Evolutionary conservation across 2,888 invertebrate species (phyloP).

Genomic region (Synergus umbraculus): DNA sequence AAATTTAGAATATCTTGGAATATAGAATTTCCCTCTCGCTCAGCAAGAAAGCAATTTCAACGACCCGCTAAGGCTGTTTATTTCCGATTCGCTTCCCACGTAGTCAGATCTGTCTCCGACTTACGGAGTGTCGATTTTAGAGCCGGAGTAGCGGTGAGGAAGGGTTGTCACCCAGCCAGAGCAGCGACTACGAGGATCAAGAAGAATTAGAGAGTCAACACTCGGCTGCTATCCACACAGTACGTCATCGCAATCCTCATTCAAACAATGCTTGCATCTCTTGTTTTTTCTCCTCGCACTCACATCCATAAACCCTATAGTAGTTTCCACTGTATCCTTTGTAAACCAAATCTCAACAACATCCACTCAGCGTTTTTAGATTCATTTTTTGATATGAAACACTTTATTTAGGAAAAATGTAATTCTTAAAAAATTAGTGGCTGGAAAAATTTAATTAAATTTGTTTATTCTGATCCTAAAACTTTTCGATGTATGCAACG

Average conservation of each 20-base stretch:
- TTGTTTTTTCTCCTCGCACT: constrained; percentile 43
- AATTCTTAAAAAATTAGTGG: not conserved
- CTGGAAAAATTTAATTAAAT: not conserved
- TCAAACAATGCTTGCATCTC: constrained; percentile 50
- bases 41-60: constrained; percentile 40
- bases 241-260: constrained; percentile 76
- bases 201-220: constrained; percentile 82
- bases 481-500: constrained; percentile 21
- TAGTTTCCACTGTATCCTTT: constrained; percentile 7
- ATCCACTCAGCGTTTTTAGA: not conserved
- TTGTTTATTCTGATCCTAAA: not conserved
- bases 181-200: constrained; percentile 85
- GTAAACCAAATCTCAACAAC: not conserved
- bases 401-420: not conserved
- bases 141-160: constrained; percentile 80
- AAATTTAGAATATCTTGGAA: constrained; percentile 17
- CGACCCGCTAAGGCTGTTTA: constrained; percentile 37
- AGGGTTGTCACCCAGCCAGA: constrained; percentile 83
- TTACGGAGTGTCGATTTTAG: constrained; percentile 70
- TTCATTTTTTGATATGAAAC: not conserved
- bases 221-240: constrained; percentile 83
- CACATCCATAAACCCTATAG: constrained; percentile 37
- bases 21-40: constrained; percentile 41
- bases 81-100: constrained; percentile 55
- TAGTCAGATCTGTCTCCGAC: constrained; percentile 64